phyloP scores from a whole-genome alignment of 1,140 invertebrate species.

The Drosophila bipectinata region DNA sequence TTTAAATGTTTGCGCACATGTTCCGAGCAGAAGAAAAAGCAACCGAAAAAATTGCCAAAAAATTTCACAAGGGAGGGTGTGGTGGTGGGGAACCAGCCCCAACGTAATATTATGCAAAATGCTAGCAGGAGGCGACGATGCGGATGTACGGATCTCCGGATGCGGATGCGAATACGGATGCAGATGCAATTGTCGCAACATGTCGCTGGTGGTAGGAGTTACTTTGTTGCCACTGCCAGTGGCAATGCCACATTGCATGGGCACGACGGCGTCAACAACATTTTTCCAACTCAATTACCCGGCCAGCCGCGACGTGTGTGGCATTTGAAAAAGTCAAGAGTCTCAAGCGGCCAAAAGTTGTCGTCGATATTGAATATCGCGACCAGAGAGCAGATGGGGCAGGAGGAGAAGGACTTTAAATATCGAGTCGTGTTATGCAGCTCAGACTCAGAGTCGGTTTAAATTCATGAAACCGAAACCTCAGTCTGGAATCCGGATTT shows the following conservation, averaged over 20 bases:
- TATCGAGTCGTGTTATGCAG: neutral
- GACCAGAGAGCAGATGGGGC: neutral
- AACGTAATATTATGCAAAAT: constrained; percentile 76
- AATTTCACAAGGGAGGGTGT: constrained; percentile 51
- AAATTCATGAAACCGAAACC: neutral
- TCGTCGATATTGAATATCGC: constrained; percentile 51
- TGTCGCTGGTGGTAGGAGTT: constrained; percentile 42
- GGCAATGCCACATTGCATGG: constrained; percentile 27
- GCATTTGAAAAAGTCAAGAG: constrained; percentile 62
- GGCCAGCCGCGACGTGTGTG: constrained; percentile 67
- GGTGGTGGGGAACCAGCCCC: constrained; percentile 10
- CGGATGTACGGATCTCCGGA: constrained; percentile 26
- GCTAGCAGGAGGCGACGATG: constrained; percentile 50
- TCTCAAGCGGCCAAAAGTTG: constrained; percentile 65
- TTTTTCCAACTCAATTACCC: constrained; percentile 81
- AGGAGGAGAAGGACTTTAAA: neutral
- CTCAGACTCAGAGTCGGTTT: neutral
- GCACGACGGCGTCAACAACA: constrained; percentile 72
- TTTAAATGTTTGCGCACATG: constrained; percentile 81
- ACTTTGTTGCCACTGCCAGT: constrained; percentile 5
- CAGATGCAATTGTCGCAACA: constrained; percentile 73
- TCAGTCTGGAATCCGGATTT: neutral
- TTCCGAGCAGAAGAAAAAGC: constrained; percentile 44
- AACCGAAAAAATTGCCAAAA: constrained; percentile 28
- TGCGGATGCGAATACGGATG: constrained; percentile 11